Evolutionary conservation across 1,140 invertebrate genomes (phyloP).

Genomic region (Phthorimaea operculella): DNA sequence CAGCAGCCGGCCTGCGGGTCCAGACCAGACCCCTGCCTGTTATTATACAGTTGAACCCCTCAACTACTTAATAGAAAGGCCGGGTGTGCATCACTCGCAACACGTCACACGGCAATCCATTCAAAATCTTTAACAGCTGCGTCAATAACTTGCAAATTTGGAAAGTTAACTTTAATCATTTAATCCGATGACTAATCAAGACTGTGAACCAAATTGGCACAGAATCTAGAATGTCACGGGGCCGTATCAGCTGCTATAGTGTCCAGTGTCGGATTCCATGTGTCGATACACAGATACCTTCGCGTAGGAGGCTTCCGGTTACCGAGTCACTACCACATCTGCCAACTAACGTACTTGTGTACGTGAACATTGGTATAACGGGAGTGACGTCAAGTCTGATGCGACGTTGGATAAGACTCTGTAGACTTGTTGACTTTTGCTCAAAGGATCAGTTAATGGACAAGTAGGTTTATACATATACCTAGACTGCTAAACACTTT

Average conservation of each 20-base stretch:
- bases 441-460: neutral
- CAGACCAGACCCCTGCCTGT: slow-evolving; percentile 31
- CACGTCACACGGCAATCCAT: neutral
- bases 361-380: neutral
- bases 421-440: neutral
- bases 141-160: neutral
- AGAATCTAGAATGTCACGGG: neutral
- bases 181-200: slow-evolving; percentile 6
- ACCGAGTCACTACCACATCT: slow-evolving; percentile 8
- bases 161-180: neutral
- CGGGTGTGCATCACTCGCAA: neutral
- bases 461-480: neutral
- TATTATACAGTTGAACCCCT: slow-evolving; percentile 34
- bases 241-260: neutral
- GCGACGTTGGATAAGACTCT: neutral
- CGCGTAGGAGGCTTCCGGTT: slow-evolving; percentile 23
- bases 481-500: no score
- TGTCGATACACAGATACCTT: slow-evolving; percentile 15
- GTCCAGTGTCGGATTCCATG: slow-evolving; percentile 19
- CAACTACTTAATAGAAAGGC: slow-evolving; percentile 6
- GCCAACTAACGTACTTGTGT: neutral
- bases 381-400: neutral
- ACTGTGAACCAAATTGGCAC: neutral
- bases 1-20: slow-evolving; percentile 24
- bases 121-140: neutral